Evolutionary conservation across 2,888 invertebrate species (phyloP), one percentile per base, ranked within the genome.

Genomic region (Lepidochrysops patricia): DNA sequence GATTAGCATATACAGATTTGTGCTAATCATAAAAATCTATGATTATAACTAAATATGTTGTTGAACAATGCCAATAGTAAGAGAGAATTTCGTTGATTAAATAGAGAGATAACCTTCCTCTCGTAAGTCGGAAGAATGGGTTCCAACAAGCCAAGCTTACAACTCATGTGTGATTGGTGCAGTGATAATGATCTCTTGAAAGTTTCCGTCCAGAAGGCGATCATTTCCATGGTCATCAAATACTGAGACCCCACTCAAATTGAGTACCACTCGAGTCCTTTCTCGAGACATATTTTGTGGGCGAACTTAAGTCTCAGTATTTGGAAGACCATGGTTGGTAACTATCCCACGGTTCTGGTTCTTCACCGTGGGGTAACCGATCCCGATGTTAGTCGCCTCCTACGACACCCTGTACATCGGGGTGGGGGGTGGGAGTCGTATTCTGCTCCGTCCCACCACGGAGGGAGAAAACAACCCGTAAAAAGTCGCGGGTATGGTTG

Each of bases 381-480:
- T 27, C 52, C 54, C 54, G 32, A 32, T 32, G 54, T 54, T 32
- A 54, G 54, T 54, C 54, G 54, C 19, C 4, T 54, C 15, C 2
- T 54, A 54, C 54, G 54, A 54, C 32, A 54, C 54, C 32, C 54
- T 54, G 32, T 27, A 54, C 54, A 32, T 32, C 54, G 54, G 29
- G 29, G 27, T 9, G 54, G 54, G 54, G 54, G 54, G 54, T 54
- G 54, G 32, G 54, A 54, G 0, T 32, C 5, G 54, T 54, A 54
- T 54, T 54, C 54, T 54, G 32, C 54, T 54, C 54, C 54, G 54
- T 54, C 54, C 32, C 54, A 54, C 54, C 54, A 32, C 54, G 54
- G 54, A 54, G 54, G 9, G 3, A 29, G 12, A 27, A 7, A 9
- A 19, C 19, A 43, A 43, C 43, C 19, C 19, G 19, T 43, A 43